These are phyloP conservation scores for Diachasmimorpha longicaudata DNA, from an alignment of 1,140 invertebrate species.

Conservation along the genomic window DNA sequence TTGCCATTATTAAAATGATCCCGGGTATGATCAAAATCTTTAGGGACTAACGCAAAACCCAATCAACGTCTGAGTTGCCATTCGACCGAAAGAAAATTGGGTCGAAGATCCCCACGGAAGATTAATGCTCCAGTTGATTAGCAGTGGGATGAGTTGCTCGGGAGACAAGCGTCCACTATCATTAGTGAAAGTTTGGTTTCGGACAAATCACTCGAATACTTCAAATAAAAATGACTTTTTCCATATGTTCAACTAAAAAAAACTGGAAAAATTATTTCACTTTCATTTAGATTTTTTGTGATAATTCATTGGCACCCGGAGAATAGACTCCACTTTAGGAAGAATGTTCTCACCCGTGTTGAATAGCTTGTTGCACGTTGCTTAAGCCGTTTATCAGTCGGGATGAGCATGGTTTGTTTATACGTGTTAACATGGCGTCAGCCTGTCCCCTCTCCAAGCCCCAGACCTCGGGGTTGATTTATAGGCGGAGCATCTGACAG, in stretches of 20 bases:
- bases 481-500: conserved; percentile 62
- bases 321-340: too few relatives aligned
- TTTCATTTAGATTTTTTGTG: too few relatives aligned
- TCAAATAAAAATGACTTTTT: background rate
- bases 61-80: conserved; percentile 57
- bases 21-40: too few relatives aligned
- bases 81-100: conserved; percentile 57
- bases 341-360: conserved; percentile 27
- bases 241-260: too few relatives aligned
- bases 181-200: conserved; percentile 49
- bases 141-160: conserved; percentile 43
- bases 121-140: conserved; percentile 61
- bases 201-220: conserved; percentile 29
- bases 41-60: conserved; percentile 45
- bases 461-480: conserved; percentile 53
- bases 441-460: conserved; percentile 43
- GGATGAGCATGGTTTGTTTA: conserved; percentile 54
- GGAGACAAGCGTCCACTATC: conserved; percentile 46
- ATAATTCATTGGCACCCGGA: too few relatives aligned
- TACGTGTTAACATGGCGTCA: conserved; percentile 62
- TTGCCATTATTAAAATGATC: too few relatives aligned
- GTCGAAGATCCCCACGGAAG: conserved; percentile 53
- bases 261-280: too few relatives aligned
- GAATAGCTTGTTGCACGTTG: conserved; percentile 43
- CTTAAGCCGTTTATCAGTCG: conserved; percentile 53